Percentiles rank a stretch among this genome's conserved stretches.
Evolutionary conservation across 1,140 invertebrate genomes (phyloP).

Genomic region (Anastatus disparis): DNA sequence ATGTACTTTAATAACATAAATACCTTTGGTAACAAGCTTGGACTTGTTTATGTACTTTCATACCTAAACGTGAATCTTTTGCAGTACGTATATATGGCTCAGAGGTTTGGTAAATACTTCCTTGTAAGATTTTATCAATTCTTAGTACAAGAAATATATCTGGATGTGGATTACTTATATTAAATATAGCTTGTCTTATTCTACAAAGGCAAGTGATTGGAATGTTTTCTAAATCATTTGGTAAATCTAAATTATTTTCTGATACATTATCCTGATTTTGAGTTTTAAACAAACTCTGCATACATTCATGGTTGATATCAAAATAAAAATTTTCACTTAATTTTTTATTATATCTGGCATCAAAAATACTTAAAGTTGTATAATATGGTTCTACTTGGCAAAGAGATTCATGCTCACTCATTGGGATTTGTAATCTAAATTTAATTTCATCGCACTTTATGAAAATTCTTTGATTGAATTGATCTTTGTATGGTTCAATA

Average conservation of each 20-base stretch:
- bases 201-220: slow-evolving; percentile 74
- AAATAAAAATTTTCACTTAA: slow-evolving; percentile 94
- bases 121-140: slow-evolving; percentile 92
- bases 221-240: slow-evolving; percentile 68
- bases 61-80: slow-evolving; percentile 80
- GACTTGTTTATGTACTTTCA: slow-evolving; percentile 86
- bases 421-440: slow-evolving; percentile 83
- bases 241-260: slow-evolving; percentile 50
- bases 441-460: slow-evolving; percentile 84
- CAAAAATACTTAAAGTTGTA: slow-evolving; percentile 86
- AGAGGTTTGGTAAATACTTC: slow-evolving; percentile 84
- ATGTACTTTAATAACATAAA: too few species aligned
- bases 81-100: slow-evolving; percentile 87
- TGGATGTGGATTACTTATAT: slow-evolving; percentile 83
- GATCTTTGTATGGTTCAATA: slow-evolving; percentile 79
- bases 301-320: slow-evolving; percentile 81
- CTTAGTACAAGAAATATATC: slow-evolving; percentile 90
- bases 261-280: slow-evolving; percentile 48
- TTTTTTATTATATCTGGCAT: slow-evolving; percentile 85
- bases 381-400: slow-evolving; percentile 94
- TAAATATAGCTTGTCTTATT: slow-evolving; percentile 79
- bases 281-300: slow-evolving; percentile 70
- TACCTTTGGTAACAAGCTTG: slow-evolving; percentile 80
- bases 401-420: slow-evolving; percentile 80
- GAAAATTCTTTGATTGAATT: slow-evolving; percentile 86